Conservation (phyloP, 2,797 vertebrate species). For the Lepus townsendii region DNA sequence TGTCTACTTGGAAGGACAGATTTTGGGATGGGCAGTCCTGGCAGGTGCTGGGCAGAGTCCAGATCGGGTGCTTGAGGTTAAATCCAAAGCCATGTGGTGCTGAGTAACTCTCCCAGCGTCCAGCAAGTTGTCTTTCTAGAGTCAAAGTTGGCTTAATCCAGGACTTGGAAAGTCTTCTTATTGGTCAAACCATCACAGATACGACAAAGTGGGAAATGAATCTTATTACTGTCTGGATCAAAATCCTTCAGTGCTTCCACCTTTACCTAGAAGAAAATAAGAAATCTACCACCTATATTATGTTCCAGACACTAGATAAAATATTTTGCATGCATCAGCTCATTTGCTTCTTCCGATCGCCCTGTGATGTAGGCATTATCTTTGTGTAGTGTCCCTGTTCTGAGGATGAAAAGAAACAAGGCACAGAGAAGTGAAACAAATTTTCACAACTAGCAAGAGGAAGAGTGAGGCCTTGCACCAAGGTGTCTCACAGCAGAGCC, state of each 20-base stretch:
- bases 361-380: neutral
- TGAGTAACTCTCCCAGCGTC: neutral
- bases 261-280: neutral
- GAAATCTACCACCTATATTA: neutral
- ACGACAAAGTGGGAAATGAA: neutral
- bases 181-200: neutral
- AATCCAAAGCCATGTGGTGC: neutral
- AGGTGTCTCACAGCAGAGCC: neutral
- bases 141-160: neutral
- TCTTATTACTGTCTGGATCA: neutral
- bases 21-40: neutral
- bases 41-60: neutral
- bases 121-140: neutral
- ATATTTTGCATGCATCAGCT: neutral
- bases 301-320: neutral
- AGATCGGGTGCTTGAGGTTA: neutral
- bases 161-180: neutral
- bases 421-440: neutral
- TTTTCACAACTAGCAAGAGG: neutral
- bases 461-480: neutral
- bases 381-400: neutral
- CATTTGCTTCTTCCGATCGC: neutral
- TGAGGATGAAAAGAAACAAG: neutral
- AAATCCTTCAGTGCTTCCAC: neutral
- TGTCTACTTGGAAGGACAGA: neutral